Base-by-base conservation (phyloP, 2,797 vertebrate genomes). In the Melanotaenia pygmaea region DNA sequence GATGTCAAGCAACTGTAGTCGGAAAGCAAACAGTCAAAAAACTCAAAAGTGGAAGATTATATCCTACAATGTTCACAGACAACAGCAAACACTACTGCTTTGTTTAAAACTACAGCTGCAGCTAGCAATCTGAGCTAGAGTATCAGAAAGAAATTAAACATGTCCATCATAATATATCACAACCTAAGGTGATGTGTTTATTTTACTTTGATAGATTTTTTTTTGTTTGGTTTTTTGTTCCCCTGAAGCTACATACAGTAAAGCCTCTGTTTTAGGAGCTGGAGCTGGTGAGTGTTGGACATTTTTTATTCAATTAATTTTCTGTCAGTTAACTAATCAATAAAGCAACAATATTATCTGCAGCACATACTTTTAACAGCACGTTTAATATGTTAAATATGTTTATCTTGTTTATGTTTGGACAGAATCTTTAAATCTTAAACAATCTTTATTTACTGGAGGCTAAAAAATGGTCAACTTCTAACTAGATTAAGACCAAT, bases 391-490 rank as follows among this genome's bases (percentile, higher is more conserved):
- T 26, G 47, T 24, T 22, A n/a, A 51, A 51, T 12, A 22, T 11
- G 22, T 51, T 22, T 47, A 43, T 24, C 2, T 16, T 34, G 2
- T 58, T 26, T 8, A 32, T 51, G 34, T 40, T 13, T 37, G 35
- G 35, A 22, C 9, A 38, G 43, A 51, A 58, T 26, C 13, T 18
- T 20, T 22, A 1, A 2, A 57, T 35, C 20, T 22, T 32, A 30
- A 50, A 47, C 3, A 58, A 34, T 61, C 8, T 51, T 68, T 61
- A 64, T 45, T 61, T 53, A 72, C 67, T 60, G 63, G 43, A 59
- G 34, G 24, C 5, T 72, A 30, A 40, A 18, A 74, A 67, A 72
- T 67, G 9, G 67, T 70, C 22, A 59, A 57, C 67, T 54, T 77
- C 53, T 14, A 24, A 35, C 9, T 22, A 24, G 30, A 61, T 67